phyloP scores from a whole-genome alignment of 2,797 vertebrate genomes.

The Propithecus deckenii region DNA sequence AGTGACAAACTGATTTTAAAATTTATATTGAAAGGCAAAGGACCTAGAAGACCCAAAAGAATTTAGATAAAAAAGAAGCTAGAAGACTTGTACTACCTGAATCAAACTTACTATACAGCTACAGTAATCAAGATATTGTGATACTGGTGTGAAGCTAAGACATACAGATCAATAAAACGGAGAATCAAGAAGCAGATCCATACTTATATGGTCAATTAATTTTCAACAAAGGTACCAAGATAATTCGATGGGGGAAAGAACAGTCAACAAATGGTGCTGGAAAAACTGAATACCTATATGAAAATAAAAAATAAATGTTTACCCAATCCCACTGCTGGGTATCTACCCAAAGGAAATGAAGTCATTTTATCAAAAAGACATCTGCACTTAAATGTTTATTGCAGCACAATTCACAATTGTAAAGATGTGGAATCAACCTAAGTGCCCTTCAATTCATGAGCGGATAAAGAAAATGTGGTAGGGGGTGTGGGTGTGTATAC shows the following conservation, averaged over 20 bases:
- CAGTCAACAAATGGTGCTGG: background rate
- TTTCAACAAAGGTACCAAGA: background rate
- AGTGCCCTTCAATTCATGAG: background rate
- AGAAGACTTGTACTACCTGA: background rate
- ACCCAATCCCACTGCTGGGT: background rate
- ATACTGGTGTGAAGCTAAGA: background rate
- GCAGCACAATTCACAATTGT: background rate
- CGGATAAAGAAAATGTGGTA: background rate
- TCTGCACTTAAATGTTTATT: background rate
- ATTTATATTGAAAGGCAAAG: constrained; percentile 12
- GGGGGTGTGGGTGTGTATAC: too few species aligned
- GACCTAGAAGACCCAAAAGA: background rate
- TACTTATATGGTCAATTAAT: background rate
- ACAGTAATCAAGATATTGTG: background rate
- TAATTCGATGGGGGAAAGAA: background rate
- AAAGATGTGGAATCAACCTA: background rate
- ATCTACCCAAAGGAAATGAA: background rate
- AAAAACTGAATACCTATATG: background rate
- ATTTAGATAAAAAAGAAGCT: background rate
- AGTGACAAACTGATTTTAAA: background rate
- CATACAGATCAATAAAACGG: background rate
- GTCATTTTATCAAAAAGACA: background rate
- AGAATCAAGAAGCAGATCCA: constrained; percentile 15
- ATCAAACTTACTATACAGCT: background rate
- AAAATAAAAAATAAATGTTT: background rate